phyloP scores from a whole-genome alignment of 2,797 vertebrate species.

The Artibeus lituratus region DNA sequence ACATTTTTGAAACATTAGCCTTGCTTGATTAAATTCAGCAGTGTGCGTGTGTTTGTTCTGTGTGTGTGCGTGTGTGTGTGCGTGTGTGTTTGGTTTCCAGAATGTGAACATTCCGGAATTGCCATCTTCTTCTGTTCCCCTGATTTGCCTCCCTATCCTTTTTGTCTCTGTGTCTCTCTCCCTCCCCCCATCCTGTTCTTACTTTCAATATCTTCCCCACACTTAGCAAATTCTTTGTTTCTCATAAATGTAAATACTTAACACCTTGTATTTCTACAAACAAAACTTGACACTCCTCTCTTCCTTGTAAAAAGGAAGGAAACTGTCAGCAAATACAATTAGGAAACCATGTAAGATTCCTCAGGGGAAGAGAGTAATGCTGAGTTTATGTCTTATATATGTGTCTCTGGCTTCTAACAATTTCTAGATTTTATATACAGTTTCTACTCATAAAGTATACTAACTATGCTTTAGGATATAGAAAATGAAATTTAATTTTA shows the following conservation, averaged over 20 bases:
- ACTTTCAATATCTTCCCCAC: neutral
- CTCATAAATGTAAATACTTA: neutral
- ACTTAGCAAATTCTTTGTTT: neutral
- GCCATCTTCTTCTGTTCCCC: neutral
- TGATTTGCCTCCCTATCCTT: neutral
- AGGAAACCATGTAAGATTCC: neutral
- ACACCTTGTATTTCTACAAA: neutral
- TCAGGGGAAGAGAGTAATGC: neutral
- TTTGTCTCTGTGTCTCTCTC: neutral
- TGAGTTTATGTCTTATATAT: neutral
- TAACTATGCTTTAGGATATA: neutral
- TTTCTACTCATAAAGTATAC: neutral
- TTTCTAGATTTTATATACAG: neutral
- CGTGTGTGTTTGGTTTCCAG: neutral
- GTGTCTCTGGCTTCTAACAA: neutral
- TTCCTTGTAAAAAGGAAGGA: neutral
- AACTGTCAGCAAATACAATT: neutral
- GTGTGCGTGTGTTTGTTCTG: neutral
- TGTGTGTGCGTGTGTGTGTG: neutral
- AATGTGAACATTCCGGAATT: neutral
- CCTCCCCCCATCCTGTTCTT: neutral
- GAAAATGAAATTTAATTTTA: slow-evolving; percentile 16
- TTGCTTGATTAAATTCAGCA: neutral
- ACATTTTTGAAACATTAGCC: neutral
- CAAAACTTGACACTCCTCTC: neutral